A percentile compares a stretch with the other conserved stretches of the same genome.
Evolutionary conservation across 1,140 invertebrate species (phyloP).

Genomic region (Sinonovacula constricta): DNA sequence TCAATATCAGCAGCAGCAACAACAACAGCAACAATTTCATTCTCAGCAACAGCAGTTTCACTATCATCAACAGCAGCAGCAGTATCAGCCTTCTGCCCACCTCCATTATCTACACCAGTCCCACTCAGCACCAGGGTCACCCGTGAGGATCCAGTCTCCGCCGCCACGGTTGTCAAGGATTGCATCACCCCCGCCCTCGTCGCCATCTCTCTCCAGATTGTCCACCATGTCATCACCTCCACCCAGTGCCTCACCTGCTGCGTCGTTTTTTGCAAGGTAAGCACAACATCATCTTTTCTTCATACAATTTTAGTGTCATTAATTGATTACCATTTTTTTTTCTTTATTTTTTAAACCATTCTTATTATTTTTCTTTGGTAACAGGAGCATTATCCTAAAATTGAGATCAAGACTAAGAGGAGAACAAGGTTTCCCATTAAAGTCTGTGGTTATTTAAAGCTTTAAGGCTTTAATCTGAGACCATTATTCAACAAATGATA

Average conservation of each 20-base stretch:
- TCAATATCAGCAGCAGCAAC: conserved; percentile 41
- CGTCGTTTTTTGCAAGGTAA: conserved; percentile 53
- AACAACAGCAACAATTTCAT: conserved; percentile 20
- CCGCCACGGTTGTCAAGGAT: conserved; percentile 26
- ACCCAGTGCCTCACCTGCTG: conserved; percentile 47
- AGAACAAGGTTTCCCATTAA: too few relatives aligned
- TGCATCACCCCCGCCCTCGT: conserved; percentile 32
- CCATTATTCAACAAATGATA: too few relatives aligned
- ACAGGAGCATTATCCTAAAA: too few relatives aligned
- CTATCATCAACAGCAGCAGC: conserved; percentile 41
- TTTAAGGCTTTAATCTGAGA: too few relatives aligned
- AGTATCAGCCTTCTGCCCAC: conserved; percentile 26
- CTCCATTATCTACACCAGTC: conserved; percentile 40
- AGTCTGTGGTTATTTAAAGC: too few relatives aligned
- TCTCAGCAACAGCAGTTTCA: conserved; percentile 17
- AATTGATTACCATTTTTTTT: too few relatives aligned
- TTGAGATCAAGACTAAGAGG: too few relatives aligned
- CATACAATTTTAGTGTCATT: too few relatives aligned
- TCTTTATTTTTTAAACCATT: too few relatives aligned
- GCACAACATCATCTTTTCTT: too few relatives aligned
- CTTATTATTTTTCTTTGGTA: too few relatives aligned
- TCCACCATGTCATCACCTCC: conserved; percentile 45
- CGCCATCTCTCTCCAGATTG: conserved; percentile 38
- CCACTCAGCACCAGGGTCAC: conserved; percentile 38
- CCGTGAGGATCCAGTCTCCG: conserved; percentile 32